Percentiles rank a stretch among this genome's conserved stretches.
Evolutionary conservation across 2,113 vertebrate genomes (phyloP).

Genomic region (Labeo catla): DNA sequence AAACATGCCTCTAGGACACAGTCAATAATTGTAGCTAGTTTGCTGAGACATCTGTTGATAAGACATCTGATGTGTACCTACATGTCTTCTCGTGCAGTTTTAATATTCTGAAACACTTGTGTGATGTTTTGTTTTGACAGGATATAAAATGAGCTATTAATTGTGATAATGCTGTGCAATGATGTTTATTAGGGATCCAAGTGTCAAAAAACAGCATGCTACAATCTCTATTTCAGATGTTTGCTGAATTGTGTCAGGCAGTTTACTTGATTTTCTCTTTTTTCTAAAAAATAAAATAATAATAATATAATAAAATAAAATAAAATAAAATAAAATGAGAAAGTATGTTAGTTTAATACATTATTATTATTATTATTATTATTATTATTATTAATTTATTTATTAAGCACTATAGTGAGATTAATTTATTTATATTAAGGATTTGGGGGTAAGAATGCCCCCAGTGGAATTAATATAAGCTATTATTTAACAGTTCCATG

Average conservation of each 20-base stretch:
- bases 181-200: not conserved
- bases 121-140: not conserved
- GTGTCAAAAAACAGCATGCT: not conserved
- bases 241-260: not conserved
- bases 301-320: too few species aligned
- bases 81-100: slow-evolving; percentile 8
- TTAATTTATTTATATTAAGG: too few species aligned
- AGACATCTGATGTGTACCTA: not conserved
- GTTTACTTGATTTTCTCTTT: not conserved
- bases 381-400: too few species aligned
- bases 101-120: not conserved
- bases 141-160: not conserved
- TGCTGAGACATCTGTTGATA: slow-evolving; percentile 27
- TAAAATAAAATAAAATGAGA: too few species aligned
- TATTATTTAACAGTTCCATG: too few species aligned
- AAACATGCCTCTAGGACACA: slow-evolving; percentile 13
- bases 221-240: not conserved
- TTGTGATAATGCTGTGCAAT: not conserved
- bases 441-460: too few species aligned
- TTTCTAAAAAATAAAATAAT: too few species aligned
- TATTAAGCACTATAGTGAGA: too few species aligned
- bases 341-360: too few species aligned
- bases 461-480: too few species aligned
- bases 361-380: too few species aligned
- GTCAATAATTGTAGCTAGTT: slow-evolving; percentile 1